Base-by-base conservation (phyloP, 2,797 vertebrate genomes). In the Buphagus erythrorhynchus region DNA sequence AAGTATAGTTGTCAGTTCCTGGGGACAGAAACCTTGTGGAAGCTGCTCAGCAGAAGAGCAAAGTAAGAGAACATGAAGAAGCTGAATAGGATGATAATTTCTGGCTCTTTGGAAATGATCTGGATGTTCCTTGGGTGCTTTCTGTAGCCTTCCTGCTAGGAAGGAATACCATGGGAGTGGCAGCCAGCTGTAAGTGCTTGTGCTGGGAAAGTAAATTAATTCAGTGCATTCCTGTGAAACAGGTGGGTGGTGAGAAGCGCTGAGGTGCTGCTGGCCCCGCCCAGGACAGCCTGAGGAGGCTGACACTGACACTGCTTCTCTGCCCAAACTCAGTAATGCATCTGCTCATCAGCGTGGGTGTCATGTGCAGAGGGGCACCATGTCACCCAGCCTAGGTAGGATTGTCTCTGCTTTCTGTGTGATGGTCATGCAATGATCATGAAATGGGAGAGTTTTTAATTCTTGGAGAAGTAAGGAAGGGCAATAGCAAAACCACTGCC, bases 321-420 rank as follows among this genome's bases (percentile, higher is more conserved):
- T 76, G 80, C 63, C 72, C 2, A 3, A 19, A 42, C 48, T 17
- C 43, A 43, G 54, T 5, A 43, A 33, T 36, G 51, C 38, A 11
- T 31, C 16, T 0, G 2, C 43, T 42, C 40, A 16, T 45, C 6
- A 2, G 57, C 4, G 0, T 11, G n/a, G 38, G 13, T 15, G 7
- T 18, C 28, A 3, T 0, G 15, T 40, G 66, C 89, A 43, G 45
- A 59, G 54, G 38, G 40, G 36, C 59, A 74, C 25, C 0, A 2
- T 3, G 1, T 15, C 29, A 43, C 33, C 54, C 58, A 33, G 40
- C 46, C 58, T n/a, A 11, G 18, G 17, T 22, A 57, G 42, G 31
- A 9, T 0, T 10, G 13, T 20, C 62, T 42, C 4, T 58, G 40
- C 67, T 73, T 62, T 33, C 59, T 45, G 18, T 33, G 24, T 51